These are phyloP conservation scores for Heterotilapia buettikoferi DNA, from an alignment of 2,113 vertebrate species.

Conservation along the genomic window DNA sequence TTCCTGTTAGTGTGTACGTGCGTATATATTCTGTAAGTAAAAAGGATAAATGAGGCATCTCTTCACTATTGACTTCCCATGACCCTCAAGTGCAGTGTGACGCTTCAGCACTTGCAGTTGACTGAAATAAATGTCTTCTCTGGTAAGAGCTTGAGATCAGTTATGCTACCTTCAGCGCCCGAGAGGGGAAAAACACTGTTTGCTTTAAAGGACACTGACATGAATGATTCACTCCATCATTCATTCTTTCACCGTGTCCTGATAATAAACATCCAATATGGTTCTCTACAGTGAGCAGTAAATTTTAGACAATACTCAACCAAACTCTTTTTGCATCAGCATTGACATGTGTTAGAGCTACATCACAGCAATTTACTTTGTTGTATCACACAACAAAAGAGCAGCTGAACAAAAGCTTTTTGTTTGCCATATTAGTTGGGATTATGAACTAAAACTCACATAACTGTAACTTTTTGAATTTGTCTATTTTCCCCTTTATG, in stretches of 20 bases:
- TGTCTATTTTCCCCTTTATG: background rate
- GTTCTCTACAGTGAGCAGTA: background rate
- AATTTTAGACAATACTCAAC: background rate
- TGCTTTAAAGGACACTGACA: background rate
- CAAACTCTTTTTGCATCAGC: background rate
- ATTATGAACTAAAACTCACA: background rate
- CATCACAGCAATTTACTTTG: background rate
- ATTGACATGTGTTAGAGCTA: background rate
- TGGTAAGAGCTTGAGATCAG: background rate
- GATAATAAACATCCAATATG: background rate
- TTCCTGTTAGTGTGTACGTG: background rate
- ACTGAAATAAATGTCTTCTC: slow-evolving; percentile 30
- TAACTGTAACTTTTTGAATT: background rate
- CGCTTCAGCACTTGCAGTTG: background rate
- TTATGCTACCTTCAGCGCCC: background rate
- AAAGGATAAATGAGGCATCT: slow-evolving; percentile 47
- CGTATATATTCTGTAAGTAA: slow-evolving; percentile 25
- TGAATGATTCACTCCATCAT: background rate
- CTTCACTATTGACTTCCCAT: slow-evolving; percentile 21
- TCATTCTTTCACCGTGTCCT: background rate
- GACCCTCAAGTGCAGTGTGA: slow-evolving; percentile 14
- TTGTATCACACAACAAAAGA: background rate
- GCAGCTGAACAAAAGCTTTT: background rate
- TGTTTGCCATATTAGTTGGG: background rate
- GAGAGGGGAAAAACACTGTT: background rate